These are phyloP conservation scores for Mus spretus DNA, from an alignment of 2,797 vertebrate genomes.

Conservation along the genomic window DNA sequence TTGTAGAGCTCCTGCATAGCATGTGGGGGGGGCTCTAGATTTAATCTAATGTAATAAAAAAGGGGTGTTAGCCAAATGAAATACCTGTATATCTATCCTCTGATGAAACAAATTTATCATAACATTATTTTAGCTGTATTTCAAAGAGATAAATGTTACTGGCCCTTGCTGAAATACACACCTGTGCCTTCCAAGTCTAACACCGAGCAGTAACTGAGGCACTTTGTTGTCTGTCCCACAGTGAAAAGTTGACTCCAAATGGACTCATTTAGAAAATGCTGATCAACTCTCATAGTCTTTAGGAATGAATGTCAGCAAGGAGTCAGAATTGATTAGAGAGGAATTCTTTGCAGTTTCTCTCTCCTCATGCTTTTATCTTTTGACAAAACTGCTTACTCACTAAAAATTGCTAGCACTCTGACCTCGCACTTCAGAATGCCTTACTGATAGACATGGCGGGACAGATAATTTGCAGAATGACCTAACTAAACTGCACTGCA, in stretches of 20 bases:
- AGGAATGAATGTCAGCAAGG: background rate
- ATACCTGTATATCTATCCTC: background rate
- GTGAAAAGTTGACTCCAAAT: slow-evolving; percentile 43
- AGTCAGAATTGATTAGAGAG: slow-evolving; percentile 57
- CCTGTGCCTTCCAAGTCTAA: slow-evolving; percentile 7
- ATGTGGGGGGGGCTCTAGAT: no score
- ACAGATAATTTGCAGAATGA: slow-evolving; percentile 52
- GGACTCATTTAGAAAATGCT: slow-evolving; percentile 71
- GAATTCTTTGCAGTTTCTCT: slow-evolving; percentile 44
- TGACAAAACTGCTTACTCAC: slow-evolving; percentile 69
- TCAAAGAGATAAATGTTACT: background rate
- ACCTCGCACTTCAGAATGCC: slow-evolving; percentile 37
- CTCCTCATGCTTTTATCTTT: slow-evolving; percentile 21
- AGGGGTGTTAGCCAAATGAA: slow-evolving; percentile 32
- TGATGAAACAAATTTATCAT: slow-evolving; percentile 30
- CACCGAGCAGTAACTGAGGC: background rate
- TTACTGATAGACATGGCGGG: slow-evolving; percentile 66
- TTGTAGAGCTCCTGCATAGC: background rate
- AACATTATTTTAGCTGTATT: slow-evolving; percentile 48
- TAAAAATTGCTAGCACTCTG: slow-evolving; percentile 67
- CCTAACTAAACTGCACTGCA: slow-evolving; percentile 53
- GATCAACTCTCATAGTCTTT: slow-evolving; percentile 56
- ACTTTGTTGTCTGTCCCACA: slow-evolving; percentile 17
- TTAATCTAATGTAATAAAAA: background rate
- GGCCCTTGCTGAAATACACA: background rate